A percentile compares a stretch with the other conserved stretches of the same genome.
These are phyloP conservation scores for Prietella phreatophila DNA, from an alignment of 2,113 vertebrate genomes.

Conservation along the genomic window DNA sequence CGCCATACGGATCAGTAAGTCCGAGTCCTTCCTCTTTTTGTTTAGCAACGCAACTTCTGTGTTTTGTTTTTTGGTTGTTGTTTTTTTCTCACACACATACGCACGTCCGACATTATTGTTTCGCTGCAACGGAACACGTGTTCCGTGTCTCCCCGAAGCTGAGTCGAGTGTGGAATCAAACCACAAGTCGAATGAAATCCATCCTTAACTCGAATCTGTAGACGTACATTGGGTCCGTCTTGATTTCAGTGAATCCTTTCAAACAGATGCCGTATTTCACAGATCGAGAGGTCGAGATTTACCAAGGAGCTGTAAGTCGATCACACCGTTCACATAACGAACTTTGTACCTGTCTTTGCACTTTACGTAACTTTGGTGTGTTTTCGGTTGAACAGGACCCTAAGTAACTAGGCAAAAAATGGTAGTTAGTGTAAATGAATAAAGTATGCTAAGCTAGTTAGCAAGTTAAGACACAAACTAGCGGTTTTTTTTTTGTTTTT, in stretches of 20 bases:
- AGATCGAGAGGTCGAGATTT: conserved; percentile 88
- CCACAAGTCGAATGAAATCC: background rate
- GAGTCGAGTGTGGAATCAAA: background rate
- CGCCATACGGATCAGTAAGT: background rate
- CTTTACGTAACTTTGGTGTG: background rate
- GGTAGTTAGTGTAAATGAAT: background rate
- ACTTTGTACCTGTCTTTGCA: background rate
- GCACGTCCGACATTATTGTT: background rate
- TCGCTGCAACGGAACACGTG: background rate
- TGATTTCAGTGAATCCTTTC: conserved; percentile 96
- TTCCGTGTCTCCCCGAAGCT: background rate
- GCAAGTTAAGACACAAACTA: background rate
- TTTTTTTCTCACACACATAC: background rate
- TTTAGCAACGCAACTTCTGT: conserved; percentile 56
- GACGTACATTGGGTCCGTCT: conserved; percentile 93
- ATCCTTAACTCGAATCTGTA: conserved; percentile 65
- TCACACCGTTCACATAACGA: background rate
- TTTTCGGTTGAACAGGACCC: background rate
- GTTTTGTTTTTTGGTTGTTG: conserved; percentile 38
- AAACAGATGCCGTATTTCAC: conserved; percentile 99
- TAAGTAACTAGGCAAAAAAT: background rate
- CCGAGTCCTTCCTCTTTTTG: conserved; percentile 70
- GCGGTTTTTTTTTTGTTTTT: too few relatives aligned
- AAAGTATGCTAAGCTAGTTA: background rate
- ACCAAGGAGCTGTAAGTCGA: conserved; percentile 92